A percentile compares a stretch with the other conserved stretches of the same genome.
Evolutionary conservation across 2,113 vertebrate species (phyloP).

Genomic region (Neopipo cinnamomea): DNA sequence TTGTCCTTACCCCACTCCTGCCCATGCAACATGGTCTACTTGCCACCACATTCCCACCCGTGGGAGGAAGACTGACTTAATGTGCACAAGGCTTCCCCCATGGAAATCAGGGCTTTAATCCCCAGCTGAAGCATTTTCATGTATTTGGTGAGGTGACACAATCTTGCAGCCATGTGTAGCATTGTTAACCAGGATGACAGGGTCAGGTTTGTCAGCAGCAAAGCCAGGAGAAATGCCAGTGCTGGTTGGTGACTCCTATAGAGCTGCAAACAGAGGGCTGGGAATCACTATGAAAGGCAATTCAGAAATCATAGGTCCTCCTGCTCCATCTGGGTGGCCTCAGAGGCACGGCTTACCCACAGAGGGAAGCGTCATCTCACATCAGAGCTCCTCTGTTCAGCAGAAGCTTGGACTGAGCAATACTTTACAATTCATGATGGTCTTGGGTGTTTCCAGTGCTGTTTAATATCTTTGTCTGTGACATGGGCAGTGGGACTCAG

Average conservation of each 20-base stretch:
- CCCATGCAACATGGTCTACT: rapidly evolving
- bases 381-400: not conserved
- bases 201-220: too few species aligned
- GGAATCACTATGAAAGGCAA: not conserved
- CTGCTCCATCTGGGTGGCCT: not conserved
- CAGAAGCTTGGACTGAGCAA: not conserved
- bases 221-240: too few species aligned
- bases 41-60: not conserved
- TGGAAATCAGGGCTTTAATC: not conserved
- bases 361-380: not conserved
- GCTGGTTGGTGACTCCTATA: too few species aligned
- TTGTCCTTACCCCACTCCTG: not conserved
- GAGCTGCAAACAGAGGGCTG: too few species aligned
- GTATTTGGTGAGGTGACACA: not conserved
- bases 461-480: not conserved
- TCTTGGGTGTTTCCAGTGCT: not conserved
- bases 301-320: not conserved
- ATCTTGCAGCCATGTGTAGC: too few species aligned
- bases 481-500: not conserved
- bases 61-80: not conserved
- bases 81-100: not conserved
- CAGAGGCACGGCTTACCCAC: not conserved
- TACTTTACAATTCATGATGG: too few species aligned
- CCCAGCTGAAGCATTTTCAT: not conserved
- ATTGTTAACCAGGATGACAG: too few species aligned